Percentiles rank a stretch among this genome's conserved stretches.
phyloP scores from a whole-genome alignment of 2,797 vertebrate species.

The Gorsachius magnificus region DNA sequence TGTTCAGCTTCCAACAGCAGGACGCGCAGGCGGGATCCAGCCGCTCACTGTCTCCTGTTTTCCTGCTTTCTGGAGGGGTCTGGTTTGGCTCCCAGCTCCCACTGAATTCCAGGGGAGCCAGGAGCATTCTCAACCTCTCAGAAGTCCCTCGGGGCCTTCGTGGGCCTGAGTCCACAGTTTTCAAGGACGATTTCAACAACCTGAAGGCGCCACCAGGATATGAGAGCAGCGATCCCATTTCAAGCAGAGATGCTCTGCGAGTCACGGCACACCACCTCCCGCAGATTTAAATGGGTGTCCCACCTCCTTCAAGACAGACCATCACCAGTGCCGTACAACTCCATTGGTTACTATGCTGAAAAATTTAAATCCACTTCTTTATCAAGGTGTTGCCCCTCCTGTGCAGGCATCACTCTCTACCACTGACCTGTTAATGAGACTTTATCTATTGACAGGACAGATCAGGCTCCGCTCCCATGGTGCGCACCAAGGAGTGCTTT shows the following conservation, averaged over 20 bases:
- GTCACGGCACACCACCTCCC: neutral
- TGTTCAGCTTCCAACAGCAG: slow-evolving; percentile 26
- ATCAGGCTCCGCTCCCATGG: neutral
- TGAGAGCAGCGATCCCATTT: neutral
- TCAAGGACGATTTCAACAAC: neutral
- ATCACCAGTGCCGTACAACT: neutral
- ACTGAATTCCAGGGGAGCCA: neutral
- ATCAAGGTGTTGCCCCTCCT: neutral
- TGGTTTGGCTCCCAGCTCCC: neutral
- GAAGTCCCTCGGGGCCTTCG: neutral
- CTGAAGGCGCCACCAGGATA: neutral
- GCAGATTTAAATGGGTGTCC: neutral
- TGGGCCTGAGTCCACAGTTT: neutral
- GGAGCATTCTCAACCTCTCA: neutral
- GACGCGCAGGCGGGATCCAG: neutral
- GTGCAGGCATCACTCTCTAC: neutral
- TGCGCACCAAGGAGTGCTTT: neutral
- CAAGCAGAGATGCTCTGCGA: neutral
- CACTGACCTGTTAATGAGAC: neutral
- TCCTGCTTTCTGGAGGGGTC: neutral
- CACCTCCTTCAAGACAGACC: neutral
- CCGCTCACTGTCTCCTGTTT: neutral
- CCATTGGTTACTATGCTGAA: neutral
- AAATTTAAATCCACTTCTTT: neutral
- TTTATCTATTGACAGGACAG: neutral